A percentile compares a stretch with the other conserved stretches of the same genome.
These are phyloP conservation scores for Drosophila ogumai DNA, from an alignment of 1,140 invertebrate species.

Conservation along the genomic window DNA sequence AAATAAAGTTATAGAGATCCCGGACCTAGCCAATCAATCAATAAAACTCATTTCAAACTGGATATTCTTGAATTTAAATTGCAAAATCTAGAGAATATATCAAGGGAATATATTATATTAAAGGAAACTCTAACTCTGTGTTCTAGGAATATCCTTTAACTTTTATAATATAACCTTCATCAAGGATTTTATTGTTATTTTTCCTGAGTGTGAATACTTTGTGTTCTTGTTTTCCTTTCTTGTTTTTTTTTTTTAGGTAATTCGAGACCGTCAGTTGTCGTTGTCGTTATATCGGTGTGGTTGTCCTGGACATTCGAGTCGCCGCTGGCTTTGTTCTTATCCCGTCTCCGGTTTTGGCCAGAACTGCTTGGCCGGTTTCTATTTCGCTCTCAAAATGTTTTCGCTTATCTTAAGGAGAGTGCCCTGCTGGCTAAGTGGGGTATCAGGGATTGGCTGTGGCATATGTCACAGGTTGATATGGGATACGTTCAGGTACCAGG, in stretches of 20 bases:
- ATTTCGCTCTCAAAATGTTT: constrained; percentile 67
- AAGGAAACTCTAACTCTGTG: not conserved
- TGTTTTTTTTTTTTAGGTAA: constrained; percentile 55
- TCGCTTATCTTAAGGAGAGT: constrained; percentile 57
- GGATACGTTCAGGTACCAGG: constrained; percentile 34
- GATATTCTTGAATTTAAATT: not conserved
- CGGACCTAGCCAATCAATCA: not conserved
- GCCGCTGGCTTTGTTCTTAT: constrained; percentile 46
- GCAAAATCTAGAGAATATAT: not conserved
- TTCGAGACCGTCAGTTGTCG: constrained; percentile 61
- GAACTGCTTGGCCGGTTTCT: constrained; percentile 52
- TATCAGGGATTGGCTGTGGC: constrained; percentile 34
- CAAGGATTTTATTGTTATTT: constrained; percentile 6
- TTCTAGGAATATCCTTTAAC: not conserved
- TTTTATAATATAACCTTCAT: not conserved
- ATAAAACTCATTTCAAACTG: not conserved
- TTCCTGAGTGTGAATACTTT: constrained; percentile 30
- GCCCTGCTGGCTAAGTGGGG: constrained; percentile 33
- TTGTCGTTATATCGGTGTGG: constrained; percentile 30
- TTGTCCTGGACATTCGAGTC: constrained; percentile 50
- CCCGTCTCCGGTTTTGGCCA: constrained; percentile 37
- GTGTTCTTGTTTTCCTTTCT: constrained; percentile 11
- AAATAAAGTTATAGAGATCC: not conserved
- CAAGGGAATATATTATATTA: not conserved
- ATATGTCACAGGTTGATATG: constrained; percentile 43